A percentile compares a stretch with the other conserved stretches of the same genome.
Conservation (phyloP, 1,140 invertebrate species). For the Magallana gigas region DNA sequence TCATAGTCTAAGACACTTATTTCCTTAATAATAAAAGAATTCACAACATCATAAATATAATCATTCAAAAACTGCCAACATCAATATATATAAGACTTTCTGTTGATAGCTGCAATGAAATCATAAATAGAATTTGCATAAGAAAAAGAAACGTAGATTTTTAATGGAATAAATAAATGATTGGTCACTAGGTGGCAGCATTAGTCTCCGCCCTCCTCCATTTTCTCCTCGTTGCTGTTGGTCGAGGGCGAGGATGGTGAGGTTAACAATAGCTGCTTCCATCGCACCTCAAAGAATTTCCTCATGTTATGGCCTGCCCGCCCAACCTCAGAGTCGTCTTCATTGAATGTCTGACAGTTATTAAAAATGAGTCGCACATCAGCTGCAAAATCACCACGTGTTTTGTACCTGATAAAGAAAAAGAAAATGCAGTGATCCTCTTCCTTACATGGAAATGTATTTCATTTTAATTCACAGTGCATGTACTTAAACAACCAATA, state of each 20-base stretch:
- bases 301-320: slow-evolving; percentile 95
- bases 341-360: slow-evolving; percentile 98
- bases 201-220: neutral
- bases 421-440: neutral
- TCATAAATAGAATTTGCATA: slow-evolving; percentile 35
- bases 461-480: neutral
- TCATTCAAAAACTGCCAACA: slow-evolving; percentile 25
- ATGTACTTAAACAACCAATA: too few species aligned
- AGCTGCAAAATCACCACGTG: slow-evolving; percentile 91
- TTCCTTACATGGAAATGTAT: neutral
- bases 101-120: slow-evolving; percentile 36
- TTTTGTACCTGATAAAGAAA: slow-evolving; percentile 86
- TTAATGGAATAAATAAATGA: slow-evolving; percentile 19
- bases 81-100: slow-evolving; percentile 21
- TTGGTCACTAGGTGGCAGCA: neutral
- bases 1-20: slow-evolving; percentile 31
- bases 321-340: slow-evolving; percentile 97
- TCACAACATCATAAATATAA: slow-evolving; percentile 35
- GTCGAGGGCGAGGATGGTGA: neutral
- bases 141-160: neutral
- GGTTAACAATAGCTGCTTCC: slow-evolving; percentile 84
- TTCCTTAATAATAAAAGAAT: neutral
- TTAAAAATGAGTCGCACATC: slow-evolving; percentile 96
- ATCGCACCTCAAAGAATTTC: slow-evolving; percentile 93
- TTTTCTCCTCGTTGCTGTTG: slow-evolving; percentile 1